These are phyloP conservation scores for Diabrotica virgifera DNA, from an alignment of 1,140 invertebrate species.

Conservation along the genomic window DNA sequence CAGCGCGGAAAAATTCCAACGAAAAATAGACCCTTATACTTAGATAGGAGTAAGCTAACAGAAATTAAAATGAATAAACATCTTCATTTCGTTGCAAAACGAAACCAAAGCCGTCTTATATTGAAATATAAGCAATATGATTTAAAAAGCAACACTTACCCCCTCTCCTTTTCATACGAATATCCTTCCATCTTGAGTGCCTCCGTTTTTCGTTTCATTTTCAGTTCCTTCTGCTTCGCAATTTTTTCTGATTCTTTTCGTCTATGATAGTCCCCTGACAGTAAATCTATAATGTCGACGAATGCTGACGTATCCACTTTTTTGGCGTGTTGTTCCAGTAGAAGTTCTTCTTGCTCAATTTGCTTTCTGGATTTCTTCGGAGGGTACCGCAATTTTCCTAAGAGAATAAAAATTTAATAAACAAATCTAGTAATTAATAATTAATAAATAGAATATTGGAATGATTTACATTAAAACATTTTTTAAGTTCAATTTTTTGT, in stretches of 20 bases:
- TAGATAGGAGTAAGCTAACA: no score
- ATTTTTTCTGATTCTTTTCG: conserved; percentile 50
- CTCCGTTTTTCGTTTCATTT: conserved; percentile 29
- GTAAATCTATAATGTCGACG: conserved; percentile 54
- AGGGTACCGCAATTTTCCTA: conserved; percentile 51
- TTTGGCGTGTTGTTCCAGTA: conserved; percentile 25
- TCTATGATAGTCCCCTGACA: conserved; percentile 54
- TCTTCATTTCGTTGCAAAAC: no score
- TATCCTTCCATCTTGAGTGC: conserved; percentile 30
- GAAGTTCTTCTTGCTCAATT: conserved; percentile 37
- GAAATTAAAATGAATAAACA: no score
- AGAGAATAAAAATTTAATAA: conserved; percentile 1
- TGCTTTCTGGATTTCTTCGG: conserved; percentile 43
- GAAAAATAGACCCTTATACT: no score
- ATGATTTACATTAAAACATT: no score
- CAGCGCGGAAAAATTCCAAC: no score
- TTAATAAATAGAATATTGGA: no score
- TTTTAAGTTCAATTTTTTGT: no score
- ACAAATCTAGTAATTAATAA: no score
- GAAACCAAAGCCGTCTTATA: no score
- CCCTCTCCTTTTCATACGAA: conserved; percentile 31
- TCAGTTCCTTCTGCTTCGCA: conserved; percentile 48
- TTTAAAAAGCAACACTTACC: background rate
- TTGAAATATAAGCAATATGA: no score
- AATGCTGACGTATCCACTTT: conserved; percentile 43